Evolutionary conservation across 2,888 invertebrate genomes (phyloP).

Genomic region (Epinotia demarniana): DNA sequence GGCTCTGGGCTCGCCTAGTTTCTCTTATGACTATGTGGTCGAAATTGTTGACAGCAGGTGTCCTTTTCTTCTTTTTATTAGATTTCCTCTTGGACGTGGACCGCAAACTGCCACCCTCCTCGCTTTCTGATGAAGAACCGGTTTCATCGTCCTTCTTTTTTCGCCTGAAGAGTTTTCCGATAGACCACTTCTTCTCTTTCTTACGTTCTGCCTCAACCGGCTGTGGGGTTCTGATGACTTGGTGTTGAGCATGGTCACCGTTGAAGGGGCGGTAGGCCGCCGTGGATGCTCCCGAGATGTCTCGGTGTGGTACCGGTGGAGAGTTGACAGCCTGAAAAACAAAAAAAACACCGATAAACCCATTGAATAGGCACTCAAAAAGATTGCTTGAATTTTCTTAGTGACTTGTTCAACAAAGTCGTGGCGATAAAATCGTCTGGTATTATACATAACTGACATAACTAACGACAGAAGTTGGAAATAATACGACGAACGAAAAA

Average conservation of each 20-base stretch:
- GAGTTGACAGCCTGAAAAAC: constrained; percentile 82
- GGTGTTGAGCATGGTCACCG: constrained; percentile 75
- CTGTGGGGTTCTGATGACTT: constrained; percentile 66
- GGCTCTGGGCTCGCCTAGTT: constrained; percentile 79
- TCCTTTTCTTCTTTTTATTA: constrained; percentile 80
- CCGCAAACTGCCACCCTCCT: constrained; percentile 74
- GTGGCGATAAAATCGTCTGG: constrained; percentile 13
- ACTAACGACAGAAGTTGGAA: constrained; percentile 38
- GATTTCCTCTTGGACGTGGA: constrained; percentile 76
- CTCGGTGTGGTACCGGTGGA: constrained; percentile 77
- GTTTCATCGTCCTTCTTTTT: constrained; percentile 88
- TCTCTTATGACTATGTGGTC: constrained; percentile 87
- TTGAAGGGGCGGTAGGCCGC: constrained; percentile 72
- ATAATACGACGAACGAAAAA: constrained; percentile 50
- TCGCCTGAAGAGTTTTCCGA: constrained; percentile 91
- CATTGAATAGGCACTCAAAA: neutral
- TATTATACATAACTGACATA: constrained; percentile 38
- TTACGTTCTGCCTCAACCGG: constrained; percentile 77
- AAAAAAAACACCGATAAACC: constrained; percentile 49
- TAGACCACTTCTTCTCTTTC: constrained; percentile 91
- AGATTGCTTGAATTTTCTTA: neutral
- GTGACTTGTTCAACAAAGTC: constrained; percentile 13
- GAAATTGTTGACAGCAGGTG: constrained; percentile 84
- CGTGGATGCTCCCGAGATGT: constrained; percentile 65
- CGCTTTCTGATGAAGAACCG: constrained; percentile 83